Evolutionary conservation across 2,113 vertebrate species (phyloP).

Genomic region (Todiramphus chloris): DNA sequence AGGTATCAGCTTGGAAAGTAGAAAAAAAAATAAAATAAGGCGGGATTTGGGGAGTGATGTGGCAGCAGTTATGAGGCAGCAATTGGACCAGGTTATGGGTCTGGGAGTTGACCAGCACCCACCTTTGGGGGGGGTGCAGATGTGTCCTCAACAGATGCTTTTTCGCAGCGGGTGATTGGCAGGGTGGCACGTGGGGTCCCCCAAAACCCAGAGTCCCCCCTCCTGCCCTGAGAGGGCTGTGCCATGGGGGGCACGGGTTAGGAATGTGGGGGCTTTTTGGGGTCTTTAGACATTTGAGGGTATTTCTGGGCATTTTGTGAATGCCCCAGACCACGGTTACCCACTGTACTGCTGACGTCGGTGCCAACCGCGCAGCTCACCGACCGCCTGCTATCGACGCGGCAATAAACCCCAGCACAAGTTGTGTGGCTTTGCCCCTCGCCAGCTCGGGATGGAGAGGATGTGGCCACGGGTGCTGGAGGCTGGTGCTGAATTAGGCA

Average conservation of each 20-base stretch:
- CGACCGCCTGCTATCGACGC: fast-evolving
- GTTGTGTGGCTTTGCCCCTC: fast-evolving
- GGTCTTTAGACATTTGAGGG: background rate
- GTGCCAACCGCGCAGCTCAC: fast-evolving
- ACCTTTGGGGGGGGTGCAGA: background rate
- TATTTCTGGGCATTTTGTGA: background rate
- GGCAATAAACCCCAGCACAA: background rate
- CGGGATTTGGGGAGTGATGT: background rate
- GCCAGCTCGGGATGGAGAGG: background rate
- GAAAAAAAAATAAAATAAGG: background rate
- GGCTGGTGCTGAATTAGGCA: background rate
- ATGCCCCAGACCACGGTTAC: fast-evolving
- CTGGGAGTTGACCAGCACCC: background rate
- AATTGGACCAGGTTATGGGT: background rate
- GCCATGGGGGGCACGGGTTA: background rate
- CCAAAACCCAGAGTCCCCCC: background rate
- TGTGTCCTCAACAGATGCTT: background rate
- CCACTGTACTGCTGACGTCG: background rate
- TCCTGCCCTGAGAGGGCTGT: background rate
- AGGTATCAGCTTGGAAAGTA: background rate
- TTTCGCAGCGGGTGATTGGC: fast-evolving
- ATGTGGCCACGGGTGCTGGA: background rate
- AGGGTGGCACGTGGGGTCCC: background rate
- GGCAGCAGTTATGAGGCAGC: background rate
- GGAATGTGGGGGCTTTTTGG: background rate